Evolutionary conservation across 2,888 invertebrate genomes (phyloP).

Genomic region (Melitaea athalia): DNA sequence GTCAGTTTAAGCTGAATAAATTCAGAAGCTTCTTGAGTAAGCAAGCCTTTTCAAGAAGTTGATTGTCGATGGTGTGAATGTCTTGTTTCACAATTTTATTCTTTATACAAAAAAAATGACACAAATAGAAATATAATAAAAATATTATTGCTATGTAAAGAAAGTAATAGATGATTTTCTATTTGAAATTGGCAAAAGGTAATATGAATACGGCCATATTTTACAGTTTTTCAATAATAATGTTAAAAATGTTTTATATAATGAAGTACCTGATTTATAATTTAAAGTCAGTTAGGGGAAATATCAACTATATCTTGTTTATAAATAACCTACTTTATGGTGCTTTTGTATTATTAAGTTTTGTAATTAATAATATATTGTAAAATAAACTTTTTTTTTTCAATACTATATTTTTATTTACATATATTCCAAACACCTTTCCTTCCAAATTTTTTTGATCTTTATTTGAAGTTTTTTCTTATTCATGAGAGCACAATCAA

Average conservation of each 20-base stretch:
- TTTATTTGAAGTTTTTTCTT: conserved; percentile 66
- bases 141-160: too few relatives aligned
- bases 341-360: conserved; percentile 54
- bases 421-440: conserved; percentile 67
- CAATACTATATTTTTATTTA: conserved; percentile 56
- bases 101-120: too few relatives aligned
- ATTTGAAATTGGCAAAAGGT: not conserved
- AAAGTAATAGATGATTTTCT: not conserved
- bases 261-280: conserved; percentile 59
- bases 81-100: too few relatives aligned
- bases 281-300: conserved; percentile 40
- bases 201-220: not conserved
- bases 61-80: too few relatives aligned
- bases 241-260: conserved; percentile 11
- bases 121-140: too few relatives aligned
- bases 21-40: too few relatives aligned
- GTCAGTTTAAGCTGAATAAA: too few relatives aligned
- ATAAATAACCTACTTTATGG: conserved; percentile 58
- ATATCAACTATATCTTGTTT: conserved; percentile 35
- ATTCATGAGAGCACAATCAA: conserved; percentile 51
- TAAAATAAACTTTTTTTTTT: conserved; percentile 41
- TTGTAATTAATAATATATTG: conserved; percentile 46
- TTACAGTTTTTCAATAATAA: not conserved
- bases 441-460: conserved; percentile 69
- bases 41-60: too few relatives aligned